These are phyloP conservation scores for Enteromius treurensis DNA, from an alignment of 2,797 vertebrate species.

Conservation along the genomic window DNA sequence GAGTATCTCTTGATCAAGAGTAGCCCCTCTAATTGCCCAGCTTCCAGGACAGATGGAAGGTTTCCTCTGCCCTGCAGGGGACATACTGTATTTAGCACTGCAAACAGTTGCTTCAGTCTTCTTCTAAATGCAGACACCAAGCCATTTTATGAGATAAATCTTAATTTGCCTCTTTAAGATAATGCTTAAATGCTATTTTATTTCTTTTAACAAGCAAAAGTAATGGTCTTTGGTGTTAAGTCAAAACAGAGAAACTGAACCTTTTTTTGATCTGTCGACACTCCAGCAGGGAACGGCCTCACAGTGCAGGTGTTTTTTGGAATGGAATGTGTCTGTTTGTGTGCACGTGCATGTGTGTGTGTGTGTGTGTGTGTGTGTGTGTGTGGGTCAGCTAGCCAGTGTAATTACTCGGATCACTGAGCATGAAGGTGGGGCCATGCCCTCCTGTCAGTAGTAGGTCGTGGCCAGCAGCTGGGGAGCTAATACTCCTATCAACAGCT, in stretches of 20 bases:
- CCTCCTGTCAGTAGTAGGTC: slow-evolving; percentile 72
- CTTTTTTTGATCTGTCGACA: slow-evolving; percentile 2
- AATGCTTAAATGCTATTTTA: neutral
- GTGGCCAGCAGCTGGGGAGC: slow-evolving; percentile 72
- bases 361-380: slow-evolving; percentile 35
- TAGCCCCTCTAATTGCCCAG: slow-evolving; percentile 66
- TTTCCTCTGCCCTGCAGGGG: slow-evolving; percentile 56
- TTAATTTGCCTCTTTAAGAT: neutral
- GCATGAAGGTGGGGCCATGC: slow-evolving; percentile 74
- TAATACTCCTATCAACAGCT: slow-evolving; percentile 75
- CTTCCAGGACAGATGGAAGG: slow-evolving; percentile 45
- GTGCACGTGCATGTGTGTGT: slow-evolving; percentile 43
- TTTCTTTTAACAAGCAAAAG: neutral
- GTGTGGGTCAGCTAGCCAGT: slow-evolving; percentile 66
- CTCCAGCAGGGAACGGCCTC: neutral
- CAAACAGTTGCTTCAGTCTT: slow-evolving; percentile 26
- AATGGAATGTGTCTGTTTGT: slow-evolving; percentile 45
- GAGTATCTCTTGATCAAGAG: slow-evolving; percentile 52
- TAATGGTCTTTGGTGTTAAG: slow-evolving; percentile 10
- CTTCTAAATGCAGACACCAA: slow-evolving; percentile 11
- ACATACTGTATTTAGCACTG: slow-evolving; percentile 34
- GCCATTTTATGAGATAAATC: neutral
- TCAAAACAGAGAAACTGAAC: neutral
- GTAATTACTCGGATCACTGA: slow-evolving; percentile 79
- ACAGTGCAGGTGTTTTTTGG: slow-evolving; percentile 49